Evolutionary conservation across 1,140 invertebrate genomes (phyloP).

Genomic region (Mya arenaria): DNA sequence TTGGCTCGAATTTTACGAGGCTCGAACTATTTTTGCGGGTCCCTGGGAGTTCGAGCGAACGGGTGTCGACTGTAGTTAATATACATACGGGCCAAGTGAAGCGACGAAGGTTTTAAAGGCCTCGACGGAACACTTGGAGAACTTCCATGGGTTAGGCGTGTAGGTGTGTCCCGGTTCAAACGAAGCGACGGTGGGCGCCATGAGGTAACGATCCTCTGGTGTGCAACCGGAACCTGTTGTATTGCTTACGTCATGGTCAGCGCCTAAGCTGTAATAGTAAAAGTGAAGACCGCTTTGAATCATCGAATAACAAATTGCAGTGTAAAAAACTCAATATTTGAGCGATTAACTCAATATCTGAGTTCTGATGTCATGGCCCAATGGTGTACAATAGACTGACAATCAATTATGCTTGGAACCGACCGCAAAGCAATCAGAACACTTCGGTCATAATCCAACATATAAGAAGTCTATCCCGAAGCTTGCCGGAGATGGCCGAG

Average conservation of each 20-base stretch:
- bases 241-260: constrained; percentile 6
- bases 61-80: too few relatives aligned
- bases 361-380: background rate
- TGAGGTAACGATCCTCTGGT: background rate
- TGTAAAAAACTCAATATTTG: background rate
- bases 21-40: too few relatives aligned
- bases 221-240: background rate
- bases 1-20: too few relatives aligned
- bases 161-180: constrained; percentile 9
- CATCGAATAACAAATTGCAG: too few relatives aligned
- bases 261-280: background rate
- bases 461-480: background rate
- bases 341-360: background rate
- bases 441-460: background rate
- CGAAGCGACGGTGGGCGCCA: constrained; percentile 4
- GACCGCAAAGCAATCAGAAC: background rate
- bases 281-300: too few relatives aligned
- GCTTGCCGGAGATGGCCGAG: too few relatives aligned
- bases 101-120: constrained; percentile 6
- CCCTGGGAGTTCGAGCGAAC: too few relatives aligned
- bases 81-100: too few relatives aligned
- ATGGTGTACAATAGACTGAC: too few relatives aligned
- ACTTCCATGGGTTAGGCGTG: constrained; percentile 37
- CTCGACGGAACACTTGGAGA: constrained; percentile 36
- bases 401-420: background rate